Evolutionary conservation across 2,888 invertebrate species (phyloP), one percentile per base, ranked within the genome.

Genomic region (Imbricaverruca yamaguchii): DNA sequence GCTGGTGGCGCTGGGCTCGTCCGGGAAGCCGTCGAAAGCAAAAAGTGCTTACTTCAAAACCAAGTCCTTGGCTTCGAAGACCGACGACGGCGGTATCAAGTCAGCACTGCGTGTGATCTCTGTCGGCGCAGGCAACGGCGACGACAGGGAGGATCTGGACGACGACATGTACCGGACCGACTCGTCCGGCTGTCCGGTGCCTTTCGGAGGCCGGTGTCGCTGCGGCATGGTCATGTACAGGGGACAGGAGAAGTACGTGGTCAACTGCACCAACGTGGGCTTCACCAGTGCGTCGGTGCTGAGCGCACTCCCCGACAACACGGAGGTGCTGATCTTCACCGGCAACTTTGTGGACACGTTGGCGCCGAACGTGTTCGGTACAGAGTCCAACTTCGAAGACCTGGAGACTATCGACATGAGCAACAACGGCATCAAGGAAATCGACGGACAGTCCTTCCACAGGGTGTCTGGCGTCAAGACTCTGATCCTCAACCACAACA

Each of bases 401-500:
- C 87, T 93, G 80, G 89, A 89, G 83, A 89, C 91, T 9, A 91
- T 93, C 77, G 93, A 93, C 85, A 91, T 93, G 91, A 92, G 92
- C 83, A 91, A 90, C 85, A 93, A 93, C 86, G 89, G 90, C 23
- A 93, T 93, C 74, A 87, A 89, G 78, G 91, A 91, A 84, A 92
- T 93, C 80, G 90, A 91, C 82, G 93, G 93, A 3, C 92, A 93
- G 86, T 88, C 92, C 0, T 93, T 92, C 86, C 93, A 93, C 85
- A 80, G 83, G 82, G 84, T 83, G 11, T 82, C 69, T 57, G 90
- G 90, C 83, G 93, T 93, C 0, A 89, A 91, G 85, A 89, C 91
- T 56, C 88, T 93, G 13, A 90, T 92, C 83, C 87, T 93, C 82
- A 92, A 93, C 86, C 92, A 92, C 85, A 93, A 93, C 85, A 89